These are phyloP conservation scores for Muntiacus muntjak DNA, from an alignment of 2,113 vertebrate genomes.

Conservation along the genomic window DNA sequence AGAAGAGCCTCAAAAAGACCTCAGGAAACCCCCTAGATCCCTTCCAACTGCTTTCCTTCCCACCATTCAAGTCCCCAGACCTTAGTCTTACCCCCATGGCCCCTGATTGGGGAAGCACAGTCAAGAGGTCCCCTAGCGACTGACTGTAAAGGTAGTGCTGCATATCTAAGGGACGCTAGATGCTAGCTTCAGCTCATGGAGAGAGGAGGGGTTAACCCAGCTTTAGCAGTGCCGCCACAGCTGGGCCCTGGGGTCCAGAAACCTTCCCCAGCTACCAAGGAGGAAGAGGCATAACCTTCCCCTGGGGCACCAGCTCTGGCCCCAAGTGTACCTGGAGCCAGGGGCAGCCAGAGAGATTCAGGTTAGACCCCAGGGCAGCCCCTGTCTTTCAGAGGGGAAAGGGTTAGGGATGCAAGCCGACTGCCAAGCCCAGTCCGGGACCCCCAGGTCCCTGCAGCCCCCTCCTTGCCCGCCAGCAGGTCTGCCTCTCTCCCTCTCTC, in stretches of 20 bases:
- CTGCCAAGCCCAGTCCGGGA: background rate
- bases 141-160: background rate
- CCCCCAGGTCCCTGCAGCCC: background rate
- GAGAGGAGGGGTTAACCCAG: background rate
- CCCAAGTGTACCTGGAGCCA: background rate
- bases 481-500: background rate
- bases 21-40: background rate
- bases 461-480: background rate
- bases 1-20: slow-evolving; percentile 12
- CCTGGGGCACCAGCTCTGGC: background rate
- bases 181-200: background rate
- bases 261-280: background rate
- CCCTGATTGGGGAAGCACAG: background rate
- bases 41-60: background rate
- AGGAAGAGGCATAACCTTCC: background rate
- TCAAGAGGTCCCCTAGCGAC: background rate
- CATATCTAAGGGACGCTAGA: background rate
- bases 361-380: slow-evolving; percentile 18
- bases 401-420: background rate
- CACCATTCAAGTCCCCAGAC: background rate
- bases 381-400: background rate
- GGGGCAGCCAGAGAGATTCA: background rate
- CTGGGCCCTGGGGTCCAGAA: background rate
- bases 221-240: background rate
- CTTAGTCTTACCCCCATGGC: background rate